Evolutionary conservation across 2,113 vertebrate genomes (phyloP).

Genomic region (Grammomys surdaster): DNA sequence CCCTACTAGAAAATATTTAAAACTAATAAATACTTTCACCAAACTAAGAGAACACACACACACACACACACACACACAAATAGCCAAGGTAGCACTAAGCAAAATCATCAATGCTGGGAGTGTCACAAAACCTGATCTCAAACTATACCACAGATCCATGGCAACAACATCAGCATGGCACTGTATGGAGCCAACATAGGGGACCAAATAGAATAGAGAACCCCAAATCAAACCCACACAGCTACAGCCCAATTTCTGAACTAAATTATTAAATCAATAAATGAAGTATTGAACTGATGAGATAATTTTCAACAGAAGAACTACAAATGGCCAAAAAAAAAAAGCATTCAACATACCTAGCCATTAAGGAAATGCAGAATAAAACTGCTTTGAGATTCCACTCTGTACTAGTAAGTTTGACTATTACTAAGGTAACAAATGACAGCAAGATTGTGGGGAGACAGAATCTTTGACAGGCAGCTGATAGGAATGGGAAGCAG

Average conservation of each 20-base stretch:
- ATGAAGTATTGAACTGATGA: neutral
- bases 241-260: neutral
- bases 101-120: neutral
- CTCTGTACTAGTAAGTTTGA: neutral
- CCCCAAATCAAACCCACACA: neutral
- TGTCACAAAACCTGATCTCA: neutral
- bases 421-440: too few species aligned
- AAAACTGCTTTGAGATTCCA: neutral
- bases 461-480: neutral
- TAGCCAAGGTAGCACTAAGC: neutral
- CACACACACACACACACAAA: neutral
- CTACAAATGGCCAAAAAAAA: too few species aligned
- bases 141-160: neutral
- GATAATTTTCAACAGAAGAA: neutral
- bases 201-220: neutral
- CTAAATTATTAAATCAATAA: neutral
- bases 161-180: neutral
- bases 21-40: neutral
- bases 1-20: neutral
- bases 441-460: neutral
- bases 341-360: neutral
- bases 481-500: neutral
- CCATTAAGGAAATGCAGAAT: neutral
- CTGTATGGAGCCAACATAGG: neutral
- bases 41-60: neutral